Evolutionary conservation across 2,113 vertebrate genomes (phyloP).

Genomic region (Lasiurus cinereus): DNA sequence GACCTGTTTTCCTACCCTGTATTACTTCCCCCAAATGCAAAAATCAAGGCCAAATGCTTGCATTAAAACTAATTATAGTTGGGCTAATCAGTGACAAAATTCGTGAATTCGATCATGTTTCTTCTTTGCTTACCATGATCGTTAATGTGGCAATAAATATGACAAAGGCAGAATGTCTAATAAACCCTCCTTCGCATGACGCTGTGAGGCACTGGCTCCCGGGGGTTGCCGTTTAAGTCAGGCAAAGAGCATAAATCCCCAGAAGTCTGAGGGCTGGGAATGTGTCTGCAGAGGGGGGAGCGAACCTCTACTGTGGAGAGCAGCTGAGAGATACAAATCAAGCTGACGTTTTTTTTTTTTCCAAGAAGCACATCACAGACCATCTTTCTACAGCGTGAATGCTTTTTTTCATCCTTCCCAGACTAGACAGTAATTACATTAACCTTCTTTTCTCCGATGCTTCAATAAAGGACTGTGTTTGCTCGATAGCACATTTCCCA

Average conservation of each 20-base stretch:
- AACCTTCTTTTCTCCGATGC: not conserved
- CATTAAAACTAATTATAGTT: not conserved
- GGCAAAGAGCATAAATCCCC: not conserved
- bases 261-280: not conserved
- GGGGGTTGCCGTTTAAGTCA: not conserved
- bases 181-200: not conserved
- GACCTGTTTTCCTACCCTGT: not conserved
- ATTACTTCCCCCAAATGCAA: not conserved
- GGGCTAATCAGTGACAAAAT: not conserved
- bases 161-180: not conserved
- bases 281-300: not conserved
- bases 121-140: conserved; percentile 24
- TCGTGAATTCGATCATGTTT: conserved; percentile 31
- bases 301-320: not conserved
- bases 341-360: not conserved
- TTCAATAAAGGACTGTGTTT: not conserved
- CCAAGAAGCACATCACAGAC: not conserved
- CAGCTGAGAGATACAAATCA: not conserved
- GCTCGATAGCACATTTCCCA: not conserved
- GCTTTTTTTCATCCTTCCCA: conserved; percentile 19
- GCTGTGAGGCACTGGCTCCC: not conserved
- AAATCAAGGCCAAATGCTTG: not conserved
- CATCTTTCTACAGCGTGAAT: not conserved
- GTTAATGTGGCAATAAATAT: conserved; percentile 31
- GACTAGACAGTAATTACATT: conserved; percentile 24